These are phyloP conservation scores for Anas capensis DNA, from an alignment of 2,797 vertebrate species.

Conservation along the genomic window DNA sequence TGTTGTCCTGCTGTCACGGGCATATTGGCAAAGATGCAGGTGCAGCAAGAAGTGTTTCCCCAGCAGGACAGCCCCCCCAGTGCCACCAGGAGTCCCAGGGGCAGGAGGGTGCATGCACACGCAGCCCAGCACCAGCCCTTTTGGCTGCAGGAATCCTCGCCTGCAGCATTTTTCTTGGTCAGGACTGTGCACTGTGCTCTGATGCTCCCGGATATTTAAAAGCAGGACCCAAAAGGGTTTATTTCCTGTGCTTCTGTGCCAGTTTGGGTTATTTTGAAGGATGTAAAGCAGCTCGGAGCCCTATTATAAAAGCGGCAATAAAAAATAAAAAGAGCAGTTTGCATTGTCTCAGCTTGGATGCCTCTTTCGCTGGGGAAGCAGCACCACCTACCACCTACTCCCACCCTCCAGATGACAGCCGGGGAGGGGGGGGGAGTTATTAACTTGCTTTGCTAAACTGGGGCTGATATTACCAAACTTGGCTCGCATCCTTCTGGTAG, in stretches of 20 bases:
- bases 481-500: constrained; percentile 35
- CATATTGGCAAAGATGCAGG: fast-evolving
- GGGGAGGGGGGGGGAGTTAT: not conserved
- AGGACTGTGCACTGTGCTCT: fast-evolving
- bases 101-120: fast-evolving
- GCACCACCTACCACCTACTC: constrained; percentile 49
- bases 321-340: not conserved
- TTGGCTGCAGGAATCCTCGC: not conserved
- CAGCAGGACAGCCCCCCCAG: fast-evolving
- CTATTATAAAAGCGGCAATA: not conserved
- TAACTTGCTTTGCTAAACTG: not conserved
- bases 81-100: fast-evolving
- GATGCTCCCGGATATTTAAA: fast-evolving
- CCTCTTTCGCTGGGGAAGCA: constrained; percentile 20
- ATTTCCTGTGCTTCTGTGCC: not conserved
- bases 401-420: constrained; percentile 33
- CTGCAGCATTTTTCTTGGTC: fast-evolving
- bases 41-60: too few relatives aligned
- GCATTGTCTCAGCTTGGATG: not conserved
- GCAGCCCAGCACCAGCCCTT: fast-evolving
- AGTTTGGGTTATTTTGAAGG: constrained; percentile 8
- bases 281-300: not conserved
- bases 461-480: constrained; percentile 6
- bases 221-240: not conserved
- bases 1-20: fast-evolving